A percentile compares a stretch with the other conserved stretches of the same genome.
Conservation (phyloP, 2,888 invertebrate genomes). For the Lypha dubia region DNA sequence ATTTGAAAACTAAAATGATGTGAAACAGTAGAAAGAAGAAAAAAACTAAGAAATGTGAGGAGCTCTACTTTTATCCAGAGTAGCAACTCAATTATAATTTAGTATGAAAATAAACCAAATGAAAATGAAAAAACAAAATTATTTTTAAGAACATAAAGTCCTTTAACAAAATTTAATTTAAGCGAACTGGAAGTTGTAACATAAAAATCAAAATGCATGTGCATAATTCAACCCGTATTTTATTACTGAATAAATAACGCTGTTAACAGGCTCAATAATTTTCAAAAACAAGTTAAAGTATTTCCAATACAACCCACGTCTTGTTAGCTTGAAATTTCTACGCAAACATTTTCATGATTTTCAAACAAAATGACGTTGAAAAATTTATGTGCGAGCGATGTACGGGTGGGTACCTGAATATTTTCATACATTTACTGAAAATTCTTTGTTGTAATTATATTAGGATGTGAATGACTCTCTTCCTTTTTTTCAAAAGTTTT, state of each 20-base stretch:
- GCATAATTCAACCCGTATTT: neutral
- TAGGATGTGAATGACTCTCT: neutral
- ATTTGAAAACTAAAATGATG: constrained; percentile 4
- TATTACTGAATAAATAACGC: neutral
- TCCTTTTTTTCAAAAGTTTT: constrained; percentile 1
- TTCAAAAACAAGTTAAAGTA: neutral
- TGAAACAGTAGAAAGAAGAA: neutral
- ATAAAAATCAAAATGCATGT: neutral
- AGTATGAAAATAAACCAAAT: neutral
- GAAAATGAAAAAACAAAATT: neutral
- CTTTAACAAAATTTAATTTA: neutral
- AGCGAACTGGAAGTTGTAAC: neutral
- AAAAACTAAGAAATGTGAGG: neutral
- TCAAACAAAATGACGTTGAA: neutral
- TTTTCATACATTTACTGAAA: constrained; percentile 25
- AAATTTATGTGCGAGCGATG: neutral
- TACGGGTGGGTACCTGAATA: neutral
- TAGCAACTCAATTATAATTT: constrained; percentile 23
- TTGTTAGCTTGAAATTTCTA: neutral
- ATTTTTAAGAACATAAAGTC: neutral
- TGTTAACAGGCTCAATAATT: neutral
- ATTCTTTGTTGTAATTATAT: constrained; percentile 4
- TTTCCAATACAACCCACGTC: neutral
- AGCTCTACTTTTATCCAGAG: neutral
- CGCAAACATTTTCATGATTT: constrained; percentile 14